Percentiles rank a stretch among this genome's conserved stretches.
Evolutionary conservation across 2,797 vertebrate genomes (phyloP).

Genomic region (Yasuhikotakia modesta): DNA sequence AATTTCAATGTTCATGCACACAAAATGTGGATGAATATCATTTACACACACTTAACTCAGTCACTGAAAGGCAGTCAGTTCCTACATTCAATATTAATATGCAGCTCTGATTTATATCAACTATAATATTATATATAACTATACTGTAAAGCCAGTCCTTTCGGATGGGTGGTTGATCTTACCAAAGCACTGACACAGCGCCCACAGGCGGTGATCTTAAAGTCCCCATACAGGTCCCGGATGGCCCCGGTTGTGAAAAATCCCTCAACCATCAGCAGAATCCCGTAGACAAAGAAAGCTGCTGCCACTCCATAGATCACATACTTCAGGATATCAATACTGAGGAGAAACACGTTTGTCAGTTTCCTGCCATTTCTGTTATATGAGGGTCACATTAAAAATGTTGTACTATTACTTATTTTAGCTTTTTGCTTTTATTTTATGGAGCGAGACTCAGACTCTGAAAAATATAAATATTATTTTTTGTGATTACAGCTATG

Average conservation of each 20-base stretch:
- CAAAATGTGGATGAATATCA: no score
- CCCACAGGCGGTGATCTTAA: conserved; percentile 96
- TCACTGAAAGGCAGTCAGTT: no score
- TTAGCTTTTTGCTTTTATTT: background rate
- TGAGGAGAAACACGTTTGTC: conserved; percentile 13
- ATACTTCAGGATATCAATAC: conserved; percentile 96
- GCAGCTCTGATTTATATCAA: background rate
- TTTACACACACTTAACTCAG: no score
- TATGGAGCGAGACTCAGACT: background rate
- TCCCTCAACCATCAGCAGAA: conserved; percentile 96
- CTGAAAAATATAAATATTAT: background rate
- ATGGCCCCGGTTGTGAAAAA: conserved; percentile 98
- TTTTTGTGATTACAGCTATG: no score
- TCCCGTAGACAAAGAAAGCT: conserved; percentile 96
- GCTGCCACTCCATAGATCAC: conserved; percentile 96
- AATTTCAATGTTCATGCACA: no score
- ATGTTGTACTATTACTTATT: background rate
- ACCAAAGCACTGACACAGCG: conserved; percentile 97
- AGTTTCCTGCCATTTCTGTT: background rate
- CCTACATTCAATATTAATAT: no score
- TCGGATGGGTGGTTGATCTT: conserved; percentile 58
- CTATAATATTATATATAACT: no score
- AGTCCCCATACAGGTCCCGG: conserved; percentile 96
- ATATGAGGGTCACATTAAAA: background rate
- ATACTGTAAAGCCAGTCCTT: background rate